phyloP scores from a whole-genome alignment of 2,797 vertebrate species.

The Chiroxiphia lanceolata region DNA sequence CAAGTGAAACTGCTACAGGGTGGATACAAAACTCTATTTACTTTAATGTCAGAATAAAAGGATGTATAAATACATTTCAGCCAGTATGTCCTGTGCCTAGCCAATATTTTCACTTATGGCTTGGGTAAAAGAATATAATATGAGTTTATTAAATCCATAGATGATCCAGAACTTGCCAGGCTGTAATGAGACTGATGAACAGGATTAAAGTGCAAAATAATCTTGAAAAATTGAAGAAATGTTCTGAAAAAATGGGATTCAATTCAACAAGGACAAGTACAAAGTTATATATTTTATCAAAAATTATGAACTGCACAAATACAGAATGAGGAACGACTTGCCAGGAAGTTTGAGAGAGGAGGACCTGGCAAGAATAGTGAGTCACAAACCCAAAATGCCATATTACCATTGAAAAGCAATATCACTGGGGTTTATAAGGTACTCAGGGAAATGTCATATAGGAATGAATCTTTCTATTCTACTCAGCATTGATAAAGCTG shows the following conservation, averaged over 20 bases:
- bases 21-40: background rate
- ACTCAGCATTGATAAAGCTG: background rate
- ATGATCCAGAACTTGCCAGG: conserved; percentile 17
- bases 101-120: conserved; percentile 29
- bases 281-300: conserved; percentile 3
- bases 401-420: background rate
- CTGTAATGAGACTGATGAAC: conserved; percentile 43
- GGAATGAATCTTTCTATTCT: background rate
- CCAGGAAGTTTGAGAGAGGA: background rate
- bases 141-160: conserved; percentile 31
- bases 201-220: conserved; percentile 29
- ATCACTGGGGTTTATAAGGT: background rate
- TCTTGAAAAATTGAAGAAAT: conserved; percentile 41
- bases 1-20: background rate
- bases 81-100: background rate
- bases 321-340: background rate
- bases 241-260: conserved; percentile 22
- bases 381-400: background rate
- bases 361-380: background rate
- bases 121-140: conserved; percentile 20
- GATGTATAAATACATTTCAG: conserved; percentile 13
- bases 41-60: conserved; percentile 5
- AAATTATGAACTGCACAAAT: background rate
- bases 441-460: background rate
- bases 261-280: conserved; percentile 10